These are phyloP conservation scores for Prochilodus magdalenae DNA, from an alignment of 2,113 vertebrate species.

Conservation along the genomic window DNA sequence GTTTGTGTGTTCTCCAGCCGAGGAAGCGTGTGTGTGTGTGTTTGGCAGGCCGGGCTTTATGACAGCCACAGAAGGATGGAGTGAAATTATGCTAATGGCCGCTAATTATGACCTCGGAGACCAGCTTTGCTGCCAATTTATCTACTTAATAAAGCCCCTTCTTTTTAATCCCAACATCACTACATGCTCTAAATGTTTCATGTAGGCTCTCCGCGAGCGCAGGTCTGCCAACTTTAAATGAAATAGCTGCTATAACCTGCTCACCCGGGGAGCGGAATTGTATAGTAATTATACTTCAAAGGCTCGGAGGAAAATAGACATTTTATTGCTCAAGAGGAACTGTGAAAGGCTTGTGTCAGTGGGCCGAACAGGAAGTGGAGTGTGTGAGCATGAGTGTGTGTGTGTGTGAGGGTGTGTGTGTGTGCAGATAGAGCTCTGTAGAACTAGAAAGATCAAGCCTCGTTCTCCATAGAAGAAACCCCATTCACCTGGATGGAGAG, in stretches of 20 bases:
- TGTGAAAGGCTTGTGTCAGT: conserved; percentile 65
- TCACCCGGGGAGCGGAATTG: conserved; percentile 73
- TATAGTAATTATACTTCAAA: conserved; percentile 81
- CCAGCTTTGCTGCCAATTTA: conserved; percentile 66
- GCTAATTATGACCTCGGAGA: conserved; percentile 75
- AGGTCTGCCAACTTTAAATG: conserved; percentile 77
- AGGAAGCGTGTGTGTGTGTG: conserved; percentile 52
- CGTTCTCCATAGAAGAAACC: background rate
- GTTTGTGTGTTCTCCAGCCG: conserved; percentile 26
- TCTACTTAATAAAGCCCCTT: conserved; percentile 68
- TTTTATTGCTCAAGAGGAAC: conserved; percentile 76
- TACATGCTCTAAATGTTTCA: conserved; percentile 63
- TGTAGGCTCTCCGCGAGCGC: conserved; percentile 62
- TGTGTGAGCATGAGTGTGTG: background rate
- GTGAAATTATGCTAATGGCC: conserved; percentile 72
- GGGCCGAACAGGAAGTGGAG: background rate
- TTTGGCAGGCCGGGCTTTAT: conserved; percentile 62
- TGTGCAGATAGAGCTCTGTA: too few species aligned
- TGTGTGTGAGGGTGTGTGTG: too few species aligned
- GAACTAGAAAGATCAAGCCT: too few species aligned
- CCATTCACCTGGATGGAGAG: conserved; percentile 21
- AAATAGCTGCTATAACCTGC: conserved; percentile 75
- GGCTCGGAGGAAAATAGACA: conserved; percentile 59
- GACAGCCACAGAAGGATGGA: conserved; percentile 60
- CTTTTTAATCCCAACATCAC: conserved; percentile 69